Percentiles rank a stretch among this genome's conserved stretches.
These are phyloP conservation scores for Antheraea pernyi DNA, from an alignment of 1,140 invertebrate genomes.

Conservation along the genomic window DNA sequence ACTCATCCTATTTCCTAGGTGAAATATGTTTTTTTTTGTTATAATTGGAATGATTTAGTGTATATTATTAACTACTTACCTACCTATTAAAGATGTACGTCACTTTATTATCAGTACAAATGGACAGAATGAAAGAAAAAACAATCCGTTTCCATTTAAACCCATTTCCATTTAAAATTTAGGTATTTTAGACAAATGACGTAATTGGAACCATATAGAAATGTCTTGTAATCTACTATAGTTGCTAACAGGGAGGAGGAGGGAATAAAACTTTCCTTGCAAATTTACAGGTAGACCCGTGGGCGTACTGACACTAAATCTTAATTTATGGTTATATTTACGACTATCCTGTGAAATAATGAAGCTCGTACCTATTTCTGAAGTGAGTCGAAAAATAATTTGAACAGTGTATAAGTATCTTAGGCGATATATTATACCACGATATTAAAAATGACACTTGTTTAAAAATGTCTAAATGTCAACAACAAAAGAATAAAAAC, in stretches of 20 bases:
- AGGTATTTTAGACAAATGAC: not conserved
- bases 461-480: too few species aligned
- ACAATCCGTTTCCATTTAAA: not conserved
- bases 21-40: too few species aligned
- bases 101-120: too few species aligned
- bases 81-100: too few species aligned
- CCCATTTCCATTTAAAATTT: not conserved
- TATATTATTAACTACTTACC: too few species aligned
- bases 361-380: not conserved
- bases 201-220: not conserved
- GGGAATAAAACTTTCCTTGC: not conserved
- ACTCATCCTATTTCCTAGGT: too few species aligned
- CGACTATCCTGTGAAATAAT: not conserved
- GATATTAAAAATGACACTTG: too few species aligned
- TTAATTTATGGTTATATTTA: constrained; percentile 1
- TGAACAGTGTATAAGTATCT: not conserved
- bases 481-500: too few species aligned
- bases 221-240: not conserved
- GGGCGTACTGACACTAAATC: not conserved
- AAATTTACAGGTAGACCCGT: not conserved
- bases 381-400: not conserved
- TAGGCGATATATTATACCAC: not conserved
- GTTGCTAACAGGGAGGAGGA: not conserved
- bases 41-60: too few species aligned
- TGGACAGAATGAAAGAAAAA: too few species aligned